These are phyloP conservation scores for Cataglyphis rosenhaueri DNA, from an alignment of 2,888 invertebrate species.

Conservation along the genomic window DNA sequence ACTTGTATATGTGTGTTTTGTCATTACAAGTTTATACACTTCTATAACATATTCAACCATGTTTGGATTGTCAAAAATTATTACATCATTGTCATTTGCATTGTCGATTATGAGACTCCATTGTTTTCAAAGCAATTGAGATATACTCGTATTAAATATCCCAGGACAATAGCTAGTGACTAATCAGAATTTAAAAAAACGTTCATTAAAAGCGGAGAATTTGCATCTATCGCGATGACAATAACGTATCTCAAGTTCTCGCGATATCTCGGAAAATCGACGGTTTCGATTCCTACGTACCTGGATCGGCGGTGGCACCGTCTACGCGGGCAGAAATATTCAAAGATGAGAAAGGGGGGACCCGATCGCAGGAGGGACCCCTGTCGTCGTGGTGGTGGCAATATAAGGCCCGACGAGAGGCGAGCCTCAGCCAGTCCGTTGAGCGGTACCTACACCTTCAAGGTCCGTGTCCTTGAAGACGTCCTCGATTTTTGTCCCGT, in stretches of 20 bases:
- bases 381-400: constrained; percentile 83
- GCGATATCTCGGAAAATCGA: constrained; percentile 12
- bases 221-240: background rate
- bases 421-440: constrained; percentile 83
- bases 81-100: background rate
- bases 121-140: background rate
- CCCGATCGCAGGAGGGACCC: constrained; percentile 41
- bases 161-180: background rate
- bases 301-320: constrained; percentile 54
- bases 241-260: background rate
- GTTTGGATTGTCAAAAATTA: background rate
- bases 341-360: constrained; percentile 69
- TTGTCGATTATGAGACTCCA: background rate
- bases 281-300: constrained; percentile 52
- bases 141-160: background rate
- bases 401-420: constrained; percentile 82
- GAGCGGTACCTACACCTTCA: constrained; percentile 83
- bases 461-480: constrained; percentile 79
- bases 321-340: constrained; percentile 55
- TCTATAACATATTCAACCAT: background rate
- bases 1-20: background rate
- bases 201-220: background rate
- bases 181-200: background rate
- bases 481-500: constrained; percentile 22
- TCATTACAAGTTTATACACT: background rate